Evolutionary conservation across 1,140 invertebrate genomes (phyloP).

Genomic region (Trachymyrmex septentrionalis): DNA sequence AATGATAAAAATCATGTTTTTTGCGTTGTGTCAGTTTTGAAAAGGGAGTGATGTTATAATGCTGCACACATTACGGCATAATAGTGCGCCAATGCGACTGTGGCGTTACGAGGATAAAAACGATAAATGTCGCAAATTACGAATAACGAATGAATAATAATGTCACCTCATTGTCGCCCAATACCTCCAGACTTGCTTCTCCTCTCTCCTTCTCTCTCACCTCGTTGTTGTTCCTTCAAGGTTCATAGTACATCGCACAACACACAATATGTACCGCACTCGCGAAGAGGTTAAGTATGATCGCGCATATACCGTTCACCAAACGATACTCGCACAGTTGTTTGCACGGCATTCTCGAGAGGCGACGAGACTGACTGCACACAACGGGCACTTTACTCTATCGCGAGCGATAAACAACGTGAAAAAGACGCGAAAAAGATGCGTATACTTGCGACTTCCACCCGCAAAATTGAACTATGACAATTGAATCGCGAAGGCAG

Average conservation of each 20-base stretch:
- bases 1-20: no score
- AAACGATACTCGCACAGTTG: background rate
- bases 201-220: background rate
- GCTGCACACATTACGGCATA: background rate
- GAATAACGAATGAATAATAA: conserved; percentile 8
- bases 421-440: background rate
- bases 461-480: background rate
- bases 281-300: conserved; percentile 14
- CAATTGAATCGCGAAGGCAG: background rate
- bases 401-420: background rate
- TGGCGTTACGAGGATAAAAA: background rate
- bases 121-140: background rate
- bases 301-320: background rate
- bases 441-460: background rate
- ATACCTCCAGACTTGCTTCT: background rate
- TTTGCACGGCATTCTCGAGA: conserved; percentile 21
- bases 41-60: no score
- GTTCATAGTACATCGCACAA: background rate
- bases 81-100: background rate
- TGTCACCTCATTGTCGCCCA: background rate
- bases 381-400: background rate
- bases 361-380: background rate
- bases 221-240: background rate
- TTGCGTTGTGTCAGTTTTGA: no score
- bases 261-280: background rate